These are phyloP conservation scores for Chamaetylas fuelleborni DNA, from an alignment of 2,113 vertebrate species.

Conservation along the genomic window DNA sequence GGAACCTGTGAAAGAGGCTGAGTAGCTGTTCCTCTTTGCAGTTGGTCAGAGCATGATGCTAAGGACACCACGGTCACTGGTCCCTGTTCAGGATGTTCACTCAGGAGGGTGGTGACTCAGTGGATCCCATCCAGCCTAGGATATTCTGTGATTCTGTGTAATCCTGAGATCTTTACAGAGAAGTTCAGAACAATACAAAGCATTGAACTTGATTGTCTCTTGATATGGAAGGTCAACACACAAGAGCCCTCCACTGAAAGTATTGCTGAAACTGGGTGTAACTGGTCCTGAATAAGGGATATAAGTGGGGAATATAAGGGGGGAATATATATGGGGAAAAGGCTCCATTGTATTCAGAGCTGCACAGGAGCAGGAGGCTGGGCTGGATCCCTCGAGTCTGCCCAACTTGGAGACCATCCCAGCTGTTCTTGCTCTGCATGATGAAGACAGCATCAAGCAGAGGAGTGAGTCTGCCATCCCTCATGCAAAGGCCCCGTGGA, in stretches of 20 bases:
- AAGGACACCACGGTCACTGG: slow-evolving; percentile 40
- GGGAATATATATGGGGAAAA: no score
- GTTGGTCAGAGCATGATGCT: not conserved
- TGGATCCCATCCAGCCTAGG: not conserved
- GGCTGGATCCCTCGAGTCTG: not conserved
- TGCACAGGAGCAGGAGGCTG: not conserved
- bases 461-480: not conserved
- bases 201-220: not conserved
- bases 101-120: rapidly evolving
- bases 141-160: not conserved
- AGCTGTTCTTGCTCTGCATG: not conserved
- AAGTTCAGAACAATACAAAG: not conserved
- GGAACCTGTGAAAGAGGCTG: not conserved
- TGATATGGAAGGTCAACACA: not conserved
- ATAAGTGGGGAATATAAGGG: not conserved
- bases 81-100: not conserved
- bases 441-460: not conserved
- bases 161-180: not conserved
- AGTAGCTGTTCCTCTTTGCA: not conserved
- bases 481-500: not conserved
- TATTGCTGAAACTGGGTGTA: not conserved
- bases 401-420: not conserved
- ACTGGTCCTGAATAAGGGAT: not conserved
- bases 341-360: not conserved
- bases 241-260: not conserved